Percentiles rank a stretch among this genome's conserved stretches.
These are phyloP conservation scores for Eupsilia transversa DNA, from an alignment of 2,888 invertebrate species.

Conservation along the genomic window DNA sequence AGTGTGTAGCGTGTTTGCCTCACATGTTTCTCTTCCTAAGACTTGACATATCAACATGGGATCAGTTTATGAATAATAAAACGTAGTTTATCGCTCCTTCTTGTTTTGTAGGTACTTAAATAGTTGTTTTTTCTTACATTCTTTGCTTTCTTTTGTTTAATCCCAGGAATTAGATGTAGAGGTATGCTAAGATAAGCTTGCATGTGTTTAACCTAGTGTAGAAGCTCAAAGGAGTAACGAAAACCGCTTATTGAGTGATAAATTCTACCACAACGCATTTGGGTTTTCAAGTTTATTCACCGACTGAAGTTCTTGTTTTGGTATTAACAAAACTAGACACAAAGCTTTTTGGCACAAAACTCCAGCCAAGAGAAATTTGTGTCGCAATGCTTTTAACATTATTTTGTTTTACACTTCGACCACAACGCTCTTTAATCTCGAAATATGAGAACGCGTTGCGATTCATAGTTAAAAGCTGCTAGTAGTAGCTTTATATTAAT, in stretches of 20 bases:
- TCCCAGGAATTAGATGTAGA: slow-evolving; percentile 31
- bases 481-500: background rate
- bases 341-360: background rate
- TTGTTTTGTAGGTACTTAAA: slow-evolving; percentile 28
- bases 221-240: slow-evolving; percentile 16
- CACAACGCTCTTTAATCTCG: background rate
- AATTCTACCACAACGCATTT: slow-evolving; percentile 9
- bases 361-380: background rate
- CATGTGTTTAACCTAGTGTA: slow-evolving; percentile 54
- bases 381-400: slow-evolving; percentile 3
- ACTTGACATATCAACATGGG: slow-evolving; percentile 64
- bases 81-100: background rate
- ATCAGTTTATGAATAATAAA: slow-evolving; percentile 80
- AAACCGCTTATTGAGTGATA: slow-evolving; percentile 18
- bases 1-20: background rate
- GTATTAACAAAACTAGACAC: background rate
- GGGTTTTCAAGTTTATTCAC: slow-evolving; percentile 11
- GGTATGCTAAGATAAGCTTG: slow-evolving; percentile 33
- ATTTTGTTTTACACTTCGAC: slow-evolving; percentile 9
- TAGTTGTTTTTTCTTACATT: slow-evolving; percentile 19
- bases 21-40: background rate
- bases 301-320: background rate
- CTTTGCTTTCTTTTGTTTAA: slow-evolving; percentile 32
- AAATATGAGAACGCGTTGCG: background rate
- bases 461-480: background rate